Base-by-base conservation (phyloP, 2,113 vertebrate genomes). In the Cryptotis parvus region DNA sequence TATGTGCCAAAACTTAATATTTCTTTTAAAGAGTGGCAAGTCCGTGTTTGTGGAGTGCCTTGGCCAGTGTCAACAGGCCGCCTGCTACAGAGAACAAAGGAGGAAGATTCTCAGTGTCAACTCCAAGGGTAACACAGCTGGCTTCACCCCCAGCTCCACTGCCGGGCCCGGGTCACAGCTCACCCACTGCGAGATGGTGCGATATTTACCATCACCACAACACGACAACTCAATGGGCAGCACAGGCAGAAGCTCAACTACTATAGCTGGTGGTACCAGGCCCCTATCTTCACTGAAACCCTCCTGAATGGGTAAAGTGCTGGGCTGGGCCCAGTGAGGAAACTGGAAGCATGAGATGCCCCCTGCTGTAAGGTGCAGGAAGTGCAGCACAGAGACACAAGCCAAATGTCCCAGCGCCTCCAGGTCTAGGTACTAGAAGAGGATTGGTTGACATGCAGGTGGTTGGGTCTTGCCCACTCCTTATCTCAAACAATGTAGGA, bases 41-140 rank as follows among this genome's bases (percentile, higher is more conserved):
- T 9, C 31, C 20, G 6, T 65, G 10, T 65, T 65, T 65, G 31
- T 29, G 26, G 63, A 65, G 63, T 29, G 26, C 63, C 10, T 65
- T 6, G 11, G 9, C 10, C 63, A 29, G 10, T 24, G 55, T 58
- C 55, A 58, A 58, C 55, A 58, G 27, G 63, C 63, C 26, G 22
- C 3, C 14, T 61, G n/a, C 39, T 37, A n/a, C n/a, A n/a, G n/a
- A n/a, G n/a, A 4, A 8, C 14, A 27, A 41, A 88, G 66, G 22
- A 8, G 9, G 0, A 29, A 7, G 16, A 55, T 10, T 49, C 6
- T 7, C 4, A 10, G 33, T 29, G 18, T 24, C 14, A 87, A 39
- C 35, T 31, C 75, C 41, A 22, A 70, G 55, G 39, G 14, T 33
- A 83, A 29, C 43, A 49, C 1, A 0, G 26, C 45, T 72, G 10